A percentile compares a stretch with the other conserved stretches of the same genome.
These are phyloP conservation scores for Ptychoptera albimana DNA, from an alignment of 2,888 invertebrate genomes.

Conservation along the genomic window DNA sequence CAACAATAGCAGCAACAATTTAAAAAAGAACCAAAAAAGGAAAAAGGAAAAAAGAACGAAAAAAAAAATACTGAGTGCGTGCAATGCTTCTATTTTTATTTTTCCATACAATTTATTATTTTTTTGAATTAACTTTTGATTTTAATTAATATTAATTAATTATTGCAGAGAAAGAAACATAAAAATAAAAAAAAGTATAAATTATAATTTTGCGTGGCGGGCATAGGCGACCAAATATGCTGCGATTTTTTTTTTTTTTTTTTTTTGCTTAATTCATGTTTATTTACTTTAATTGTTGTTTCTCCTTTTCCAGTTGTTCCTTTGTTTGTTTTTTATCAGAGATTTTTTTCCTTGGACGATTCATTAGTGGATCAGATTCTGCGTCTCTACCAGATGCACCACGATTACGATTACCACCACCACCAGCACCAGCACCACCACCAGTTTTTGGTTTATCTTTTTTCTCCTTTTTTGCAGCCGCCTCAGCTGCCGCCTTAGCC, in stretches of 20 bases:
- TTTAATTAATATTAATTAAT: no score
- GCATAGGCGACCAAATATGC: no score
- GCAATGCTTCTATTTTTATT: no score
- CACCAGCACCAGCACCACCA: slow-evolving; percentile 13
- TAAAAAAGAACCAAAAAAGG: no score
- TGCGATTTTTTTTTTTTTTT: not conserved
- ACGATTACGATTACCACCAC: slow-evolving; percentile 8
- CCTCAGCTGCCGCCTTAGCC: not conserved
- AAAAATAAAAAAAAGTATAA: no score
- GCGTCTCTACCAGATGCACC: slow-evolving; percentile 14
- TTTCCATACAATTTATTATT: no score
- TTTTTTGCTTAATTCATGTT: slow-evolving; percentile 1
- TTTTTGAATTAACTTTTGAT: no score
- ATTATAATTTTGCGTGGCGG: no score
- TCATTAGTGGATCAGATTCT: slow-evolving; percentile 28
- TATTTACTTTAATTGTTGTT: slow-evolving; percentile 15
- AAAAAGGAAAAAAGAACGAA: no score
- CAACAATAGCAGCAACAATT: no score
- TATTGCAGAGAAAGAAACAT: no score
- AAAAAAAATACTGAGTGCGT: no score
- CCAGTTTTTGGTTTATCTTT: slow-evolving; percentile 10
- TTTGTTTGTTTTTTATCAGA: slow-evolving; percentile 2
- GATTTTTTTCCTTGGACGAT: slow-evolving; percentile 23
- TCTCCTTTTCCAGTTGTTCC: slow-evolving; percentile 16
- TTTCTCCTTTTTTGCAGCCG: slow-evolving; percentile 2